Conservation (phyloP, 2,113 vertebrate species). For the Cyprinodon variegatus region DNA sequence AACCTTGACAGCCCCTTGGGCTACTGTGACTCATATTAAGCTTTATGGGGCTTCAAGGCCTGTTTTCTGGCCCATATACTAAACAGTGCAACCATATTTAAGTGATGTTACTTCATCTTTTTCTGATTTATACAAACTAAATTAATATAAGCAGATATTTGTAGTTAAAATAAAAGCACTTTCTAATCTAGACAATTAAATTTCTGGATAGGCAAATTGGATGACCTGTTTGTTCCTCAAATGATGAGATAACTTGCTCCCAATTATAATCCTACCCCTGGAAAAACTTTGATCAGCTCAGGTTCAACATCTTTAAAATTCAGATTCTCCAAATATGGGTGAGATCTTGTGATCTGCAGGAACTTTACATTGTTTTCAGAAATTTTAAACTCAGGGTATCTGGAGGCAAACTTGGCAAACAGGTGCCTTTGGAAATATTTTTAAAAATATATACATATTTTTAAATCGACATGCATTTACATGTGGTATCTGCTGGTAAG, state of each 20-base stretch:
- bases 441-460: no score
- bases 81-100: slow-evolving; percentile 9
- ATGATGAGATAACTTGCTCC: background rate
- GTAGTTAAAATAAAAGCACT: background rate
- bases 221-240: background rate
- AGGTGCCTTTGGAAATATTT: background rate
- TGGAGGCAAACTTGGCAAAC: background rate
- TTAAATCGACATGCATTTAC: background rate
- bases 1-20: slow-evolving; percentile 36
- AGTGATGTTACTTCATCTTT: slow-evolving; percentile 10
- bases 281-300: background rate
- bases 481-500: background rate
- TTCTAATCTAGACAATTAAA: no score
- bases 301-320: background rate
- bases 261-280: background rate
- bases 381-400: background rate
- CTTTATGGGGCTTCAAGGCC: slow-evolving; percentile 31
- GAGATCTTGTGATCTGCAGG: background rate
- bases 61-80: slow-evolving; percentile 24
- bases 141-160: slow-evolving; percentile 13
- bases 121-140: background rate
- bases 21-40: slow-evolving; percentile 62
- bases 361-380: background rate
- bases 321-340: background rate
- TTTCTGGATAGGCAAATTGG: background rate